phyloP scores from a whole-genome alignment of 2,888 invertebrate species.

The Drosophila neutralis region DNA sequence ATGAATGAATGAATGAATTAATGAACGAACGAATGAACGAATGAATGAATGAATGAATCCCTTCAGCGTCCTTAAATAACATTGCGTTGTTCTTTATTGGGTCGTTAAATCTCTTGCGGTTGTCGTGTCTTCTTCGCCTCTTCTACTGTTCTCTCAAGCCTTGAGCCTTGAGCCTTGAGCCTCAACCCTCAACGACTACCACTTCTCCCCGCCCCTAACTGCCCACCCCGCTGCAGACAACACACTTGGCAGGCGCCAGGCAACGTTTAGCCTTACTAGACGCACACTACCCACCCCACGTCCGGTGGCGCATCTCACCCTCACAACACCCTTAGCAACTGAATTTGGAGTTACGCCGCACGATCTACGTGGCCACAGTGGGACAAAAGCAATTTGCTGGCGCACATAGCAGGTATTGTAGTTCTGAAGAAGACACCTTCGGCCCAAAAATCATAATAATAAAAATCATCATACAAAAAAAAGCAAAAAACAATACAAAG shows the following conservation, averaged over 20 bases:
- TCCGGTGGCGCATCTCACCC: conserved; percentile 1
- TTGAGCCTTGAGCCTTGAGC: conserved; percentile 10
- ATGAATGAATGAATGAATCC: conserved; percentile 46
- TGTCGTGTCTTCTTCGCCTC: conserved; percentile 66
- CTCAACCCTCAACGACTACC: conserved; percentile 12
- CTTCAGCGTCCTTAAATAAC: conserved; percentile 77
- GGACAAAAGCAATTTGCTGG: not conserved
- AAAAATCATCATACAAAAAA: no score
- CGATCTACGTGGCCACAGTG: conserved; percentile 51
- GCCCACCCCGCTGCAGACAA: not conserved
- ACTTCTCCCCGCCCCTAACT: not conserved
- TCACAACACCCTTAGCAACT: conserved; percentile 35
- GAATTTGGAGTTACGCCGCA: conserved; percentile 40
- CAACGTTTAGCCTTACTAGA: conserved; percentile 26
- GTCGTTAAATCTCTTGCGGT: conserved; percentile 81
- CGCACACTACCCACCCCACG: not conserved
- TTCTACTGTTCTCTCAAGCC: not conserved
- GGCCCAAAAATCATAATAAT: no score
- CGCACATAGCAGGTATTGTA: not conserved
- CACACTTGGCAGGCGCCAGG: conserved; percentile 26
- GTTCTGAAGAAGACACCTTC: not conserved
- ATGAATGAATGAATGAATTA: not conserved
- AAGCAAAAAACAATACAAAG: no score
- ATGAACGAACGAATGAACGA: not conserved
- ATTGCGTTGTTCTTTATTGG: conserved; percentile 80